These are phyloP conservation scores for Drosophila persimilis DNA, from an alignment of 1,140 invertebrate species.

Conservation along the genomic window DNA sequence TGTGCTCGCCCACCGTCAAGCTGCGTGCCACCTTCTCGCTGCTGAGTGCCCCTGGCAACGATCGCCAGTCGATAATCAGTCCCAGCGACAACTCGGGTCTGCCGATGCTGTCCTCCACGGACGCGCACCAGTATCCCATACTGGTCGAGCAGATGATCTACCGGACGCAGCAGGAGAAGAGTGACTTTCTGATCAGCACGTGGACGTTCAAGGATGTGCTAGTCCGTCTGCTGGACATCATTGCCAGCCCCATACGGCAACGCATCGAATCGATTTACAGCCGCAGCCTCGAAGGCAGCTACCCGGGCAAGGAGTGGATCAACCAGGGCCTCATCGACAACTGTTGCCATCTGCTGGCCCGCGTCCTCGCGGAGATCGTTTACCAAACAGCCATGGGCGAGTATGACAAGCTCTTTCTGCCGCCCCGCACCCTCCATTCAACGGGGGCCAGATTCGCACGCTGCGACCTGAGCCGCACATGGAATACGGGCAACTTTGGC, in stretches of 20 bases:
- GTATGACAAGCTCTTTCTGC: conserved; percentile 85
- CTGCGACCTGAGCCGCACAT: conserved; percentile 93
- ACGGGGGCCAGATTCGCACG: conserved; percentile 96
- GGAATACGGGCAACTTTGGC: conserved; percentile 98
- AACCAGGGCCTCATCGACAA: conserved; percentile 87
- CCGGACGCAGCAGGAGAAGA: conserved; percentile 87
- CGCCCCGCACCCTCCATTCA: conserved; percentile 88
- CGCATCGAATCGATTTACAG: conserved; percentile 83
- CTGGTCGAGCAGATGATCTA: conserved; percentile 92
- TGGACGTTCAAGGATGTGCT: conserved; percentile 94
- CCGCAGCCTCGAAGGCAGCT: conserved; percentile 56
- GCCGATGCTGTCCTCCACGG: conserved; percentile 88
- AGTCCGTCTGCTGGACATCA: conserved; percentile 91
- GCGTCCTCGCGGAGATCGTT: conserved; percentile 94
- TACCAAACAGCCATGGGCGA: conserved; percentile 85
- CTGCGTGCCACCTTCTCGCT: conserved; percentile 90
- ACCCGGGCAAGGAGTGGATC: conserved; percentile 59
- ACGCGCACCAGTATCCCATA: conserved; percentile 90
- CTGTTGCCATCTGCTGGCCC: conserved; percentile 93
- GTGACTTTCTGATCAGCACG: conserved; percentile 82
- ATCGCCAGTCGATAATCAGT: conserved; percentile 85
- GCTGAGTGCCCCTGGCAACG: conserved; percentile 83
- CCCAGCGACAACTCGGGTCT: conserved; percentile 88
- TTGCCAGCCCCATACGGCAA: conserved; percentile 89
- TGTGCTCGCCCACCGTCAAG: conserved; percentile 91